phyloP scores from a whole-genome alignment of 2,888 invertebrate genomes.

The Sepioteuthis lessoniana region DNA sequence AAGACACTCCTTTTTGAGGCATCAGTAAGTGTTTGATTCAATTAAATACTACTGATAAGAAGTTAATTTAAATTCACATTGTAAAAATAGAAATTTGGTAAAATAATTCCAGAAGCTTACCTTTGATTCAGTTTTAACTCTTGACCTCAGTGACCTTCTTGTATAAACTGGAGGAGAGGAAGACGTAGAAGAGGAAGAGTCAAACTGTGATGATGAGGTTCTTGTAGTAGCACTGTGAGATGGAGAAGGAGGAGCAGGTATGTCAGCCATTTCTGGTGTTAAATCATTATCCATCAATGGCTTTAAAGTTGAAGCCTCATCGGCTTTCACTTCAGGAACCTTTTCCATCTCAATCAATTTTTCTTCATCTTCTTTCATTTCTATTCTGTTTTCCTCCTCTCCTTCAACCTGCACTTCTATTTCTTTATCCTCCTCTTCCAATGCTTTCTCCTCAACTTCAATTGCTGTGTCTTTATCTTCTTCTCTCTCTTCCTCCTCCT shows the following conservation, averaged over 20 bases:
- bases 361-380: background rate
- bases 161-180: background rate
- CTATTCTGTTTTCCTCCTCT: background rate
- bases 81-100: background rate
- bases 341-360: background rate
- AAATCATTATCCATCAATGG: background rate
- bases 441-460: background rate
- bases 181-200: constrained; percentile 2
- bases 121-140: background rate
- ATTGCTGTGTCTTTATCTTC: no score
- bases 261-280: background rate
- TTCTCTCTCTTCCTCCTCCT: background rate
- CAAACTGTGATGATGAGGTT: constrained; percentile 34
- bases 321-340: background rate
- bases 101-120: background rate
- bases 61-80: no score
- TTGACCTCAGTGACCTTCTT: constrained; percentile 39
- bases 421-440: background rate
- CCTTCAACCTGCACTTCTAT: no score
- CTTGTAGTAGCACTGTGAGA: background rate
- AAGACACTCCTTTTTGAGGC: no score
- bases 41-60: no score
- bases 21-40: no score
- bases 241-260: background rate
- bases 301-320: background rate